Evolutionary conservation across 2,888 invertebrate genomes (phyloP).

Genomic region (Cosmia pyralina): DNA sequence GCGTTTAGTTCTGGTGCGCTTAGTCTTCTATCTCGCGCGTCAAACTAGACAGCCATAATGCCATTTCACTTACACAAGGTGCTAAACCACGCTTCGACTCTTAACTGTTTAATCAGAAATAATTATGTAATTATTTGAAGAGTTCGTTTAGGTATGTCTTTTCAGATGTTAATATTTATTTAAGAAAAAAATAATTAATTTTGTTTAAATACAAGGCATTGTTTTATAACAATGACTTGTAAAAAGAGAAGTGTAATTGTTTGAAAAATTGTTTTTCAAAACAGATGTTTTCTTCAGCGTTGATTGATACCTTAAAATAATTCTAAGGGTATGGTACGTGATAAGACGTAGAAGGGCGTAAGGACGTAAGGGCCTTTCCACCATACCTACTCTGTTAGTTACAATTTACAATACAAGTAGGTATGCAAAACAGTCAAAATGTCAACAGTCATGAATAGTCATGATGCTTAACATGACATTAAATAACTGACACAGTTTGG

Average conservation of each 20-base stretch:
- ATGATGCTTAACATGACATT: not conserved
- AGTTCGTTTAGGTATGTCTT: not conserved
- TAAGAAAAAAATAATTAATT: not conserved
- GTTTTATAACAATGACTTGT: not conserved
- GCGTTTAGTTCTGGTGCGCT: no score
- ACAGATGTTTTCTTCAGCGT: not conserved
- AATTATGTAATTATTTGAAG: not conserved
- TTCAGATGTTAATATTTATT: not conserved
- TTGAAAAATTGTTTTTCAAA: not conserved
- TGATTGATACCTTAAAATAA: not conserved
- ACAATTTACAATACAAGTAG: not conserved
- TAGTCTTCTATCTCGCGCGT: no score
- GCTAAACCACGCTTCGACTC: no score
- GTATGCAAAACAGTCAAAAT: not conserved
- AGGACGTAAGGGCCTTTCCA: not conserved
- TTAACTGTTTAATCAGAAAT: slow-evolving; percentile 2
- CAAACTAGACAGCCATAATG: no score
- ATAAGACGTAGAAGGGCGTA: not conserved
- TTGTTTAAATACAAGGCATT: not conserved
- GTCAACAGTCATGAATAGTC: not conserved
- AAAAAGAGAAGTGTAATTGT: not conserved
- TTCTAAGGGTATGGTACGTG: no score
- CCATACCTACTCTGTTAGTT: not conserved
- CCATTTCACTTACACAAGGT: no score
- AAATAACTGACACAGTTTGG: not conserved